Evolutionary conservation across 2,888 invertebrate genomes (phyloP), one percentile per base, ranked within the genome.

Genomic region (Drosophila aldrichi): DNA sequence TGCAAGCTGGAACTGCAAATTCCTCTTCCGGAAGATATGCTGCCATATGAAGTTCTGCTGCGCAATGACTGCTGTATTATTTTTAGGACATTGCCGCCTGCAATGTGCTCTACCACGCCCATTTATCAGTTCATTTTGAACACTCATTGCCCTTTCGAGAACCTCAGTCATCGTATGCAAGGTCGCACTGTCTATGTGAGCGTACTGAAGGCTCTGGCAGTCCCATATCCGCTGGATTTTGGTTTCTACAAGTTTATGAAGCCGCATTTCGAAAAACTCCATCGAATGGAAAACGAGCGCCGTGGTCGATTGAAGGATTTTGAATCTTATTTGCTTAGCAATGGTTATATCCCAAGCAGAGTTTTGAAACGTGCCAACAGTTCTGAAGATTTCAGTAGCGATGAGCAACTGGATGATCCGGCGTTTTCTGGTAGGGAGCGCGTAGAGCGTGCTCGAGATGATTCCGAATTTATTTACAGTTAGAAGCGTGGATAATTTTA

Each of bases 101-200:
- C 1, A 29, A 9, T 29, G 8, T 29, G 8, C 9, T 14, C 40
- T 2, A 7, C 6, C 1, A 29, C 20, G 34, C 38, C 43, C 4
- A 22, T 3, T 6, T 62, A 75, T 60, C 78, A 73, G 16, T 86
- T 83, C 29, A 29, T 34, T 3, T 0, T 83, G 18, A 68, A 71
- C 14, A 52, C 73, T 0, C 59, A 56, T 1, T 51, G 70, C 8
- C 46, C 60, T 1, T 72, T 56, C 29, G 14, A 14, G 5, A 8
- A 20, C 1, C 56, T 82, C 0, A 25, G 8, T 0, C 69, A 84
- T 56, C 49, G 51, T 18, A 41, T 29, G 52, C 57, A 54, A 4
- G 82, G 82, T 6, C 88, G 82, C 3, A 81, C 85, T 0, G 70
- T 82, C 0, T 82, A 82, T 22, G 8, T 82, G 3, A 87, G 70